Percentiles rank a stretch among this genome's conserved stretches.
These are phyloP conservation scores for Eubasilissa splendida DNA, from an alignment of 2,888 invertebrate species.

Conservation along the genomic window DNA sequence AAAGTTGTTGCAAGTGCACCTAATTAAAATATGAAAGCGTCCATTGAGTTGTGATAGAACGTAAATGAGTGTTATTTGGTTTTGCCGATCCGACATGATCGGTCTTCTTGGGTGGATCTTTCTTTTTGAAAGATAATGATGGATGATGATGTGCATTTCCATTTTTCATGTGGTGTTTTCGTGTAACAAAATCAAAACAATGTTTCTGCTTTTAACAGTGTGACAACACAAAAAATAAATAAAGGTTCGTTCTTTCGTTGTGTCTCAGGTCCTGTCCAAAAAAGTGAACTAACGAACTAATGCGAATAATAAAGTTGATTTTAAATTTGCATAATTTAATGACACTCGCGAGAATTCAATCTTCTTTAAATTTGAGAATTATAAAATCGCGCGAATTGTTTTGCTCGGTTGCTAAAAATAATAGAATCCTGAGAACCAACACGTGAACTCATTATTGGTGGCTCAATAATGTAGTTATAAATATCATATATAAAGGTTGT, in stretches of 20 bases:
- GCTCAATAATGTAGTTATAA: background rate
- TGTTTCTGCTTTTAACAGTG: constrained; percentile 3
- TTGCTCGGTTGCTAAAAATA: background rate
- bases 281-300: background rate
- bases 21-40: constrained; percentile 6
- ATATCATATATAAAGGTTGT: constrained; percentile 12
- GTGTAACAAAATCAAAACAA: constrained; percentile 5
- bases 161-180: constrained; percentile 28
- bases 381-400: background rate
- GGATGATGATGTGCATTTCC: constrained; percentile 25
- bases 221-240: constrained; percentile 9
- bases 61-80: constrained; percentile 5
- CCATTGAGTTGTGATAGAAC: constrained; percentile 19
- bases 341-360: no score
- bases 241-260: constrained; percentile 2
- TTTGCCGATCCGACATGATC: constrained; percentile 6
- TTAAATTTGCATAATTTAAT: no score
- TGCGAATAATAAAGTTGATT: no score
- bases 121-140: constrained; percentile 33
- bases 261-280: constrained; percentile 7
- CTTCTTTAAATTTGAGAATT: background rate
- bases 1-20: constrained; percentile 3
- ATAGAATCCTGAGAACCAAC: constrained; percentile 9
- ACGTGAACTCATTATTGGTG: constrained; percentile 4
- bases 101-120: constrained; percentile 6